phyloP scores from a whole-genome alignment of 2,888 invertebrate genomes.

The Cylindroiulus punctatus region DNA sequence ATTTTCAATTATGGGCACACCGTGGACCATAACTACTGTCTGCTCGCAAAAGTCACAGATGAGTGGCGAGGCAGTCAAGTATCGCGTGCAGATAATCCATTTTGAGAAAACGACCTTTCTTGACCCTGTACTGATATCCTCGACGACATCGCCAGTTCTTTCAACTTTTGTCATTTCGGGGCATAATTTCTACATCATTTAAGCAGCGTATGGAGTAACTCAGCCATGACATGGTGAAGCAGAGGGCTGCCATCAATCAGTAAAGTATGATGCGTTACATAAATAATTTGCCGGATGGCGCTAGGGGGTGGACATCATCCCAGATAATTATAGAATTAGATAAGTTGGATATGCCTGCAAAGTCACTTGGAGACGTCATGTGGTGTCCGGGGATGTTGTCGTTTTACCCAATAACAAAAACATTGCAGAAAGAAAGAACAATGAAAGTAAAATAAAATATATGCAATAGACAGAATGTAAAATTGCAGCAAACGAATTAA shows the following conservation, averaged over 20 bases:
- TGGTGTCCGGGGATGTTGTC: no score
- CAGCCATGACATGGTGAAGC: background rate
- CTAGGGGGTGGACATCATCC: no score
- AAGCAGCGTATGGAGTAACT: background rate
- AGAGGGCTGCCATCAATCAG: background rate
- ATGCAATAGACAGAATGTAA: no score
- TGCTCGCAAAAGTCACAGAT: background rate
- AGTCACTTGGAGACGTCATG: no score
- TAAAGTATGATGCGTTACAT: background rate
- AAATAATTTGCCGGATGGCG: background rate
- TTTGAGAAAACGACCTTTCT: constrained; percentile 25
- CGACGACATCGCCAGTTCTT: constrained; percentile 8
- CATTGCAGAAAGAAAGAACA: no score
- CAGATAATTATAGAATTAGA: no score
- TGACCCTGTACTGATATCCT: constrained; percentile 4
- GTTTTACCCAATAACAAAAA: no score
- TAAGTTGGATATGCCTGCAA: no score
- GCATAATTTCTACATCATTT: background rate
- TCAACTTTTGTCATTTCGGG: constrained; percentile 23
- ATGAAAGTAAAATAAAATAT: no score
- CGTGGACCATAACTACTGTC: background rate
- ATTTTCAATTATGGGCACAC: constrained; percentile 41
- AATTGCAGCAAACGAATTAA: no score
- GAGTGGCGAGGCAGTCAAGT: constrained; percentile 5
- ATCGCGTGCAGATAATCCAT: constrained; percentile 6